Base-by-base conservation (phyloP, 2,113 vertebrate genomes). In the Mellivora capensis region DNA sequence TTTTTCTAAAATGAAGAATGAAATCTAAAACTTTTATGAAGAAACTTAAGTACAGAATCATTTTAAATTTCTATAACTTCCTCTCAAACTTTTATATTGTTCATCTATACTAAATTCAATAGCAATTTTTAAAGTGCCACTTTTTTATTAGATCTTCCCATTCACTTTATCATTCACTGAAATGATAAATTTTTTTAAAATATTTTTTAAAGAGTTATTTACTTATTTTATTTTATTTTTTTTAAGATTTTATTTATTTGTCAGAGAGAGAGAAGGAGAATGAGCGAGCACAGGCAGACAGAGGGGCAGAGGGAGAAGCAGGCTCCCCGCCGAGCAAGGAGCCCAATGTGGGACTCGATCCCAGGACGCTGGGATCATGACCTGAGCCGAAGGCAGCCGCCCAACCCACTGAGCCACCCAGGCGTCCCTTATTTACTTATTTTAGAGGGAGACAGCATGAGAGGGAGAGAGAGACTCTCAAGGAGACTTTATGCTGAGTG, bases 11-110 rank as follows among this genome's bases (percentile, higher is more conserved):
- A 31, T 87, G 21, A 95, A 79, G 37, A 84, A 88, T 54, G 10
- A 94, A 39, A 34, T 54, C 29, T 80, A 64, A 94, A 95, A 74
- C 25, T 59, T 90, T 39, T 82, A 15, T 64, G 25, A 93, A 74
- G 61, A 37, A 91, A 90, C 25, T 18, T 11, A 86, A 76, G 12
- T 34, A 87, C 0, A 82, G 17, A 95, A 74, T 90, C 69, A 91
- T 57, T 93, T 88, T 49, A 82, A 17, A 93, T 37, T 93, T 95
- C 90, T 81, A 27, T 71, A 90, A 93, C n/a, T 96, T 81, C 18
- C 15, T 57, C 5, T 96, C 39, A 86, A 57, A 74, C 42, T 67
- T 85, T 57, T 87, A 34, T 27, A 71, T 25, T 86, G 12, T 69
- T 67, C 14, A 86, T 52, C 52, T 84, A 76, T 71, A 61, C 6